Base-by-base conservation (phyloP, 2,888 invertebrate genomes). In the Lycophotia porphyrea region DNA sequence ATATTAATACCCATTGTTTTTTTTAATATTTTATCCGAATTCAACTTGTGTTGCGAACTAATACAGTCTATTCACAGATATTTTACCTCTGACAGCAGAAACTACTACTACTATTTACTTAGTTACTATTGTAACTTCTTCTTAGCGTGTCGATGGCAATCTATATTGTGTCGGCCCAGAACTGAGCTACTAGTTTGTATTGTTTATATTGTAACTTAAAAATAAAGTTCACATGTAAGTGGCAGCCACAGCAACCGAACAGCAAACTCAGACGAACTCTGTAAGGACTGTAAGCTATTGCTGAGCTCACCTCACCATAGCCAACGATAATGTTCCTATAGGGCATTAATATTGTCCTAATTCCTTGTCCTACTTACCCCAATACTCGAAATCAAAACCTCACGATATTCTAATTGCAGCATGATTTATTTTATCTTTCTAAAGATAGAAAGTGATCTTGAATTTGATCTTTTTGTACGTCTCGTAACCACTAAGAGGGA, bases 361-460 rank as follows among this genome's bases (percentile, higher is more conserved):
- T n/a, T n/a, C n/a, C 13, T n/a, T 47, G 71, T 18, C 58, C 83
- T 27, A 83, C 67, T 71, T 67, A 67, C 55, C 79, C 61, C 36
- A 66, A 80, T 66, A 71, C 68, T 79, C 15, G 1, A 8, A 80
- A 80, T 74, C 60, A 68, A 72, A 64, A 42, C 18, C 44, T 49
- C 58, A 36, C 42, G 49, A 60, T 70, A 47, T 74, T 77, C 47
- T 78, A 76, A 80, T 84, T 78, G 64, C 66, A 27, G 60, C 39
- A 52, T 66, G 61, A 84, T 86, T 81, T 68, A 75, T 60, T 44
- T 36, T 47, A 68, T 61, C 13, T 42, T 64, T 74, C 69, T 82
- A 78, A 72, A 64, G 24, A 74, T 74, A 78, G 71, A 82, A 47
- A 61, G 61, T 44, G 77, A n/a, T 70, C 49, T 39, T 66, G 72